phyloP scores from a whole-genome alignment of 2,888 invertebrate genomes.

The Ashinkailepas kermadecensis region DNA sequence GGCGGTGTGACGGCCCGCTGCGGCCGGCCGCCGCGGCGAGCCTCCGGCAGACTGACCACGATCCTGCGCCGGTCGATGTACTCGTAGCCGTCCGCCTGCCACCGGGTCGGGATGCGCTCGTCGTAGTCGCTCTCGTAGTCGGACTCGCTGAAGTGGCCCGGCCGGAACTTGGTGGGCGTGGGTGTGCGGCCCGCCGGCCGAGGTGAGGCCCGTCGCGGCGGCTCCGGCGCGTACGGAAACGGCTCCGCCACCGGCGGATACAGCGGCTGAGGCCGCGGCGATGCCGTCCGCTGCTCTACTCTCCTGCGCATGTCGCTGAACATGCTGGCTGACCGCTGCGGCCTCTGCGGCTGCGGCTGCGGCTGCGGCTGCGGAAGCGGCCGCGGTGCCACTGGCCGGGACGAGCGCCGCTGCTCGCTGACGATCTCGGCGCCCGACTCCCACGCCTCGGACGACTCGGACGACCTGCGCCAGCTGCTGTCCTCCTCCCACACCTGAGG shows the following conservation, averaged over 20 bases:
- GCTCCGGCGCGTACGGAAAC: constrained; percentile 27
- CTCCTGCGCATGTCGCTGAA: not conserved
- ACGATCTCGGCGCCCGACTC: not conserved
- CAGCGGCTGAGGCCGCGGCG: not conserved
- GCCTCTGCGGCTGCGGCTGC: not conserved
- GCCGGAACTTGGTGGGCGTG: constrained; percentile 31
- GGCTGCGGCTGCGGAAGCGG: no score
- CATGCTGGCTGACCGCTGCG: not conserved
- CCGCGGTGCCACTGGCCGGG: no score
- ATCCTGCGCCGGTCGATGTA: constrained; percentile 27
- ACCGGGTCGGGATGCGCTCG: constrained; percentile 30
- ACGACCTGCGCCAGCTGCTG: not conserved
- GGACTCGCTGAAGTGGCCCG: constrained; percentile 32
- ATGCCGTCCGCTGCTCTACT: constrained; percentile 23
- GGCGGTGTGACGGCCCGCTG: constrained; percentile 31
- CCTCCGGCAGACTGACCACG: constrained; percentile 24
- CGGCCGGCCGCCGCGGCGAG: constrained; percentile 28
- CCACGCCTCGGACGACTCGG: not conserved
- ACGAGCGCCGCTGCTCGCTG: not conserved
- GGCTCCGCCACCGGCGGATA: not conserved
- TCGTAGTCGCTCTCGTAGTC: constrained; percentile 67
- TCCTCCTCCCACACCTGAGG: not conserved
- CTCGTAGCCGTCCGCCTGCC: constrained; percentile 32
- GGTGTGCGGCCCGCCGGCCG: constrained; percentile 22
- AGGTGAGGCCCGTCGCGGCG: constrained; percentile 10